Base-by-base conservation (phyloP, 1,140 invertebrate genomes). In the Heliothis subflexa region DNA sequence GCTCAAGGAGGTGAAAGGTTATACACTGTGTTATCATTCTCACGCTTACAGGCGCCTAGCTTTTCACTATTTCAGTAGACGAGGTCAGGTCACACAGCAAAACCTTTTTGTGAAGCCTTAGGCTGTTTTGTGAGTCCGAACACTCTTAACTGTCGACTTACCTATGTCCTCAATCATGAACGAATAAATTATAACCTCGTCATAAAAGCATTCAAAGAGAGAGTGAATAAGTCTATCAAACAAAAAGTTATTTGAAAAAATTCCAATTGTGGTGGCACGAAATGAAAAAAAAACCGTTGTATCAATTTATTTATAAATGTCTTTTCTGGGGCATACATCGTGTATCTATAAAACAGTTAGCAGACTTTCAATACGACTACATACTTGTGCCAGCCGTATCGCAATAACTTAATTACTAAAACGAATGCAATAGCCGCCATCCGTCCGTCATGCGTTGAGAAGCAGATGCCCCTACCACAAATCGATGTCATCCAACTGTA, bases 1-100 rank as follows among this genome's bases (percentile, higher is more conserved):
- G 79, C 73, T 78, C 76, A 70, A 80, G 79, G 80, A 85, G 85
- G 86, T 87, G 83, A 89, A 89, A 89, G 85, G 85, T 86, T 85
- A 78, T 50, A 55, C 50, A 57, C 52, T 59, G 40, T 78, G 83
- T 83, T 81, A 82, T 64, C 50, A 85, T 86, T 85, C 84, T 83
- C 83, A 83, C 79, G 82, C 82, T 64, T 50, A 61, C 3, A 55
- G 52, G 54, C 74, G 11, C 12, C 1, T 5, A 12, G 12, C 40
- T 40, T 73, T 73, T 73, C 40, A 45, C 3, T 73, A 59, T 25
- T 49, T 64, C 61, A 55, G 64, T 68, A 55, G 18, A 74, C 79
- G 47, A 47, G 79, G 75, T 82, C 52, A 61, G 33, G 33, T 40
- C 33, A 40, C 33, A 40, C 33, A 25, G 33, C 9, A 5, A n/a